Conservation (phyloP, 2,888 invertebrate species). For the Heliconius hortense region DNA sequence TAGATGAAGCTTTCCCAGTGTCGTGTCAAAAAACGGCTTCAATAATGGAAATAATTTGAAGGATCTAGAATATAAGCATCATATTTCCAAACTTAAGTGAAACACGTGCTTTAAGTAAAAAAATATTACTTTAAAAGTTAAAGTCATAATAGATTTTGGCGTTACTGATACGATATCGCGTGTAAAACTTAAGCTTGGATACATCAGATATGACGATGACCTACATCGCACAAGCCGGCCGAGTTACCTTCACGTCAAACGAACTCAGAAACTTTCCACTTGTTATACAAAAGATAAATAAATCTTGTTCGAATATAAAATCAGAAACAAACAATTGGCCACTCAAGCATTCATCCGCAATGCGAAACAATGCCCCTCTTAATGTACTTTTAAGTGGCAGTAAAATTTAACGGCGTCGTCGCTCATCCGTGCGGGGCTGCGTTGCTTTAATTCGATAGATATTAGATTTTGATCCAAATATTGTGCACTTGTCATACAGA, state of each 20-base stretch:
- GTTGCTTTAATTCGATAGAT: constrained; percentile 1
- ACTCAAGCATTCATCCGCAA: constrained; percentile 24
- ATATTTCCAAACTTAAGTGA: too few relatives aligned
- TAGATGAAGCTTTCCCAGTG: too few relatives aligned
- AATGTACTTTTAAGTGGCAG: constrained; percentile 28
- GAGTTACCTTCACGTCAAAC: neutral
- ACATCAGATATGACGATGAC: neutral
- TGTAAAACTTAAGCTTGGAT: neutral
- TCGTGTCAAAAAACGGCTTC: too few relatives aligned
- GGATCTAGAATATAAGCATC: too few relatives aligned
- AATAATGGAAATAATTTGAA: too few relatives aligned
- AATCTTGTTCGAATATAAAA: constrained; percentile 12
- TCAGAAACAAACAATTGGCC: constrained; percentile 11
- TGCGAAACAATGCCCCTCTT: constrained; percentile 25
- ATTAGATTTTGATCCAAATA: neutral
- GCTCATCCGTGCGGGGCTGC: constrained; percentile 5
- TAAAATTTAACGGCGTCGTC: constrained; percentile 25
- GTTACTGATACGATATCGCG: neutral
- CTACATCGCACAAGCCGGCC: neutral
- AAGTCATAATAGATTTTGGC: neutral
- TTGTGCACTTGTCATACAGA: neutral
- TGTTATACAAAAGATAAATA: constrained; percentile 13
- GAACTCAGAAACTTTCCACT: neutral
- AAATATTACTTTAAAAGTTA: neutral
- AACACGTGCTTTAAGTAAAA: neutral